phyloP scores from a whole-genome alignment of 2,113 vertebrate species.

The Erythrocercus mccallii region DNA sequence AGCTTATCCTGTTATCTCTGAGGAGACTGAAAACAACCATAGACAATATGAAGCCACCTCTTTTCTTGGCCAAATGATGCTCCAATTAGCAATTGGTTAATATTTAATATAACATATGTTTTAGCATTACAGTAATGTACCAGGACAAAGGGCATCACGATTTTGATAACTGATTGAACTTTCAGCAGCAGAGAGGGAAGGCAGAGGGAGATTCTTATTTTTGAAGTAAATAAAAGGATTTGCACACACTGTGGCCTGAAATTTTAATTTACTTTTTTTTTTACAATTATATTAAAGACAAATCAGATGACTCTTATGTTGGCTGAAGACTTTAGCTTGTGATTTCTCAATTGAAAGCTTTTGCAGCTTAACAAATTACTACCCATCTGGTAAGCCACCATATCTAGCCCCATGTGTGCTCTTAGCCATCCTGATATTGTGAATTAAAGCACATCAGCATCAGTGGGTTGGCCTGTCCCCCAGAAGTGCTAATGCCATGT shows the following conservation, averaged over 20 bases:
- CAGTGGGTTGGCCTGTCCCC: constrained; percentile 5
- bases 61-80: background rate
- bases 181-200: background rate
- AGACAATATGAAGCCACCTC: background rate
- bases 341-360: constrained; percentile 39
- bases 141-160: background rate
- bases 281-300: background rate
- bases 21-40: background rate
- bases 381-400: constrained; percentile 50
- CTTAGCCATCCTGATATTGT: background rate
- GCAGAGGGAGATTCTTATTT: background rate
- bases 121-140: background rate
- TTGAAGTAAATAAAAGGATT: background rate
- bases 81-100: constrained; percentile 2
- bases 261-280: constrained; percentile 8
- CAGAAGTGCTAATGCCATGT: constrained; percentile 47
- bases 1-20: background rate
- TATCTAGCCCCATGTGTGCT: constrained; percentile 17
- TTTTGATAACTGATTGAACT: constrained; percentile 33
- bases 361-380: constrained; percentile 54
- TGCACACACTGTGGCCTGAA: background rate
- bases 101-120: constrained; percentile 49
- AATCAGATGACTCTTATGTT: background rate
- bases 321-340: constrained; percentile 29
- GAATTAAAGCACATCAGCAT: constrained; percentile 24